phyloP scores from a whole-genome alignment of 2,113 vertebrate species.

The Nothocercus julius region DNA sequence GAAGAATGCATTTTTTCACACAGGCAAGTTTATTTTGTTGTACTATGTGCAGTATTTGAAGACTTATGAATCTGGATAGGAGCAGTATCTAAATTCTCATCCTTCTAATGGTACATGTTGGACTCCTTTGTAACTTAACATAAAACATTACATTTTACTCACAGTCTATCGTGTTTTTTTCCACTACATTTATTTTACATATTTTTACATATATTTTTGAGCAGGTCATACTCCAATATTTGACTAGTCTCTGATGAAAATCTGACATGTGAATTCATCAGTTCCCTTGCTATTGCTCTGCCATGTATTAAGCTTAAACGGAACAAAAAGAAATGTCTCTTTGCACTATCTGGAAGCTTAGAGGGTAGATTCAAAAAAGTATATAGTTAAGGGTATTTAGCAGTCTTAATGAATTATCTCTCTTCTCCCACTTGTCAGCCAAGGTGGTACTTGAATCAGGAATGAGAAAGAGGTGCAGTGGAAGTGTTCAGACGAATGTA shows the following conservation, averaged over 20 bases:
- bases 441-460: background rate
- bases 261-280: background rate
- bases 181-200: background rate
- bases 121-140: background rate
- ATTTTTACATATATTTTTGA: background rate
- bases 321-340: background rate
- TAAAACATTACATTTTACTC: background rate
- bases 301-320: background rate
- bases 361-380: background rate
- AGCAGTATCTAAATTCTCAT: background rate
- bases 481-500: background rate
- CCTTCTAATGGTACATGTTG: background rate
- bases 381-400: background rate
- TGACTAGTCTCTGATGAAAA: background rate
- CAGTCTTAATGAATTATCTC: background rate
- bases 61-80: background rate
- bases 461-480: conserved; percentile 43
- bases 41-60: conserved; percentile 4
- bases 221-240: background rate
- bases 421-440: background rate
- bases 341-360: background rate
- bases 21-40: background rate
- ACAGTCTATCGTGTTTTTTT: background rate
- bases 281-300: background rate
- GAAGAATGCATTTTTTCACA: background rate